Conservation (phyloP, 2,113 vertebrate species). For the Mus spicilegus region DNA sequence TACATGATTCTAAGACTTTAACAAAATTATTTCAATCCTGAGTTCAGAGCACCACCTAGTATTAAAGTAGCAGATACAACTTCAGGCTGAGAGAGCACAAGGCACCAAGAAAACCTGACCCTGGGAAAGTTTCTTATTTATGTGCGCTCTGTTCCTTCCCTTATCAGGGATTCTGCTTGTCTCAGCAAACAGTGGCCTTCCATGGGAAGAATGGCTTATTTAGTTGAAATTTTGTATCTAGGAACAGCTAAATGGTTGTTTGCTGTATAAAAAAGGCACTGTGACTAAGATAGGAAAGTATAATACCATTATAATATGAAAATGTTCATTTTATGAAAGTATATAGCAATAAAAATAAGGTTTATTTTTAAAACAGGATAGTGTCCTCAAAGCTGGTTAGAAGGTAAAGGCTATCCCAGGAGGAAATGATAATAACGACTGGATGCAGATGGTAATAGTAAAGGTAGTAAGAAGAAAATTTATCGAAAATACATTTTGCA, state of each 20-base stretch:
- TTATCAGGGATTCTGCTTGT: not conserved
- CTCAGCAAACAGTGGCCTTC: not conserved
- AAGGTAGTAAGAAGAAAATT: not conserved
- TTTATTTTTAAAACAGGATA: not conserved
- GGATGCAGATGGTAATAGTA: not conserved
- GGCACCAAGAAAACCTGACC: not conserved
- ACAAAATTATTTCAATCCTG: not conserved
- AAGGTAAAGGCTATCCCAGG: not conserved
- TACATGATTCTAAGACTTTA: not conserved
- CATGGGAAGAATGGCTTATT: not conserved
- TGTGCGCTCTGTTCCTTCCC: not conserved
- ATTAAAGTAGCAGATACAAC: not conserved
- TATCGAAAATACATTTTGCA: not conserved
- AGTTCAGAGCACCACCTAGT: slow-evolving; percentile 27
- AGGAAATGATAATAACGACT: not conserved
- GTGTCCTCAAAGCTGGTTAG: not conserved
- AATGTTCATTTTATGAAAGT: not conserved
- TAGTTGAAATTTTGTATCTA: not conserved
- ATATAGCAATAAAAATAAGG: not conserved
- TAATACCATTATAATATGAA: not conserved
- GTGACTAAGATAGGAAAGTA: not conserved
- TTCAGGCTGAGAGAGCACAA: not conserved
- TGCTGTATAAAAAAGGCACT: not conserved
- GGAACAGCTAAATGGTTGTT: not conserved
- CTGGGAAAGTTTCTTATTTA: not conserved